These are phyloP conservation scores for Netelia fuscicornis DNA, from an alignment of 2,888 invertebrate species.

Conservation along the genomic window DNA sequence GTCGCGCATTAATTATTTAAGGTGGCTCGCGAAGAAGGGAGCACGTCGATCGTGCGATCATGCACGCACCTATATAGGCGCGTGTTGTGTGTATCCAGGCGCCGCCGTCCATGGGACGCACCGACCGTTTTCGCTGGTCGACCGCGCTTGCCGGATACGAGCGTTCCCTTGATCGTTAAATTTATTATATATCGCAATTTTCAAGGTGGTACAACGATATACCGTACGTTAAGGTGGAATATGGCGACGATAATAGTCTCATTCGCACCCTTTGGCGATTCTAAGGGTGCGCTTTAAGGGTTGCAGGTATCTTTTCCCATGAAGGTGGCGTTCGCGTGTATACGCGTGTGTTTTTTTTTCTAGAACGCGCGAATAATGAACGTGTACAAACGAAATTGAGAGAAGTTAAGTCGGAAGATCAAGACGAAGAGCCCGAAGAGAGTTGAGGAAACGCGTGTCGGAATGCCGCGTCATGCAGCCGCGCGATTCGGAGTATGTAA, in stretches of 20 bases:
- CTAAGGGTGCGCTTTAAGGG: too few species aligned
- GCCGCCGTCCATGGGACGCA: conserved; percentile 49
- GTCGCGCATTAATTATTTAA: conserved; percentile 76
- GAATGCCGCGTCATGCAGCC: conserved; percentile 66
- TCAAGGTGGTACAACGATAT: too few species aligned
- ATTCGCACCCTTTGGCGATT: too few species aligned
- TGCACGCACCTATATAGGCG: conserved; percentile 37
- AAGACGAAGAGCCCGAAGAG: not conserved
- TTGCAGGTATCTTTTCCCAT: too few species aligned
- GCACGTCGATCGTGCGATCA: conserved; percentile 65
- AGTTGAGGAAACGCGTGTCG: conserved; percentile 51
- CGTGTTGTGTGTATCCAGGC: conserved; percentile 27
- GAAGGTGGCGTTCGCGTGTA: too few species aligned
- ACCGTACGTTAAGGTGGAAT: too few species aligned
- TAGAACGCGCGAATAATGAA: too few species aligned
- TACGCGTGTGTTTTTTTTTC: too few species aligned
- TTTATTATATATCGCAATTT: too few species aligned
- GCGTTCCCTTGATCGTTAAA: too few species aligned
- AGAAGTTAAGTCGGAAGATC: conserved; percentile 37
- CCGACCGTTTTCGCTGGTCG: conserved; percentile 30
- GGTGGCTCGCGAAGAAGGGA: conserved; percentile 64
- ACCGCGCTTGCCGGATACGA: not conserved
- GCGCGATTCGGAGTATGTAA: conserved; percentile 74
- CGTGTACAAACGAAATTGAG: not conserved
- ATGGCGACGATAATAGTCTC: too few species aligned